phyloP scores from a whole-genome alignment of 2,888 invertebrate species.

The Lasioglossum leucozonium region DNA sequence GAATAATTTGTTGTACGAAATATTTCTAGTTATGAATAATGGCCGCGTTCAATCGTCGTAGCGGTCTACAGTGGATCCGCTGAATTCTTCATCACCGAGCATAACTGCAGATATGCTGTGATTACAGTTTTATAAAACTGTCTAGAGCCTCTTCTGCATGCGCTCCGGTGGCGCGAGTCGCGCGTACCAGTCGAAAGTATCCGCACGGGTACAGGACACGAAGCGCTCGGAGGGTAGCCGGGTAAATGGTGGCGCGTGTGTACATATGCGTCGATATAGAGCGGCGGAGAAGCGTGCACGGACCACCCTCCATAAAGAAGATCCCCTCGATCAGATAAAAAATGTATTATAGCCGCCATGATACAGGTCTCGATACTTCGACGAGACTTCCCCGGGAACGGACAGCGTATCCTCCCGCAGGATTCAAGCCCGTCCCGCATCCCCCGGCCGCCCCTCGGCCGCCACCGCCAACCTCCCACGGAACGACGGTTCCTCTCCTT shows the following conservation, averaged over 20 bases:
- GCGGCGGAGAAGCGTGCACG: slow-evolving; percentile 67
- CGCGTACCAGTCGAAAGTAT: slow-evolving; percentile 18
- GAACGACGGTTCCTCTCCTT: slow-evolving; percentile 15
- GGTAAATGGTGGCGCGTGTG: slow-evolving; percentile 58
- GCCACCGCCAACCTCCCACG: slow-evolving; percentile 29
- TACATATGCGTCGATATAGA: slow-evolving; percentile 63
- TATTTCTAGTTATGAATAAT: not conserved
- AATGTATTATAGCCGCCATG: slow-evolving; percentile 85
- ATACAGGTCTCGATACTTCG: slow-evolving; percentile 84
- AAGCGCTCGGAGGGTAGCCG: slow-evolving; percentile 15
- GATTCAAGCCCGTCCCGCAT: slow-evolving; percentile 60
- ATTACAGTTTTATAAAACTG: not conserved
- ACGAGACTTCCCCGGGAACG: slow-evolving; percentile 74
- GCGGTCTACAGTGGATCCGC: not conserved
- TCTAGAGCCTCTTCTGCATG: not conserved
- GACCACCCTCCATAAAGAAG: slow-evolving; percentile 83
- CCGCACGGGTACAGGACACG: slow-evolving; percentile 17
- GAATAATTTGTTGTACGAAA: not conserved
- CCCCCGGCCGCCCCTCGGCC: slow-evolving; percentile 4
- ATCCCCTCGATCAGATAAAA: slow-evolving; percentile 85
- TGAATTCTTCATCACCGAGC: not conserved
- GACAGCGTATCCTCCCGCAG: slow-evolving; percentile 75
- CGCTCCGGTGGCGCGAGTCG: not conserved
- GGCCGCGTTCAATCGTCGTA: not conserved
- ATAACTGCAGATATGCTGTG: not conserved